Conservation (phyloP, 2,888 invertebrate genomes). For the Druceiella hillmani region DNA sequence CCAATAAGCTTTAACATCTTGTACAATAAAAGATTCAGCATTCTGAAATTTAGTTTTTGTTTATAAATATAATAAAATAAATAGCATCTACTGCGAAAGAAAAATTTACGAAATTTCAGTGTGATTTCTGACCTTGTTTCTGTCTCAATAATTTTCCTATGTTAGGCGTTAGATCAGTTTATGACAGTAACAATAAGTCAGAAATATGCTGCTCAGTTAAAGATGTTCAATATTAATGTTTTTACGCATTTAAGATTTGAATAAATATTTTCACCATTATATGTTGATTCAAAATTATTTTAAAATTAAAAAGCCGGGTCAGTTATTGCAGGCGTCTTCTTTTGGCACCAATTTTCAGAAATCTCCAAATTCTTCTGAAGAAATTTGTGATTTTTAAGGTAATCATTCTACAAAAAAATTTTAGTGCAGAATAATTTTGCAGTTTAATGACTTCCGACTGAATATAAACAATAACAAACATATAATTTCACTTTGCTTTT, state of each 20-base stretch:
- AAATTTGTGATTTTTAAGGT: slow-evolving; percentile 8
- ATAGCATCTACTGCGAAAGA: no score
- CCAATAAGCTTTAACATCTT: no score
- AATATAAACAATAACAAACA: slow-evolving; percentile 10
- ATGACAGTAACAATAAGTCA: slow-evolving; percentile 8
- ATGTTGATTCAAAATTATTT: slow-evolving; percentile 9
- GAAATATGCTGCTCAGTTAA: slow-evolving; percentile 6
- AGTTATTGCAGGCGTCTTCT: slow-evolving; percentile 9
- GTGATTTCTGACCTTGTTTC: slow-evolving; percentile 7
- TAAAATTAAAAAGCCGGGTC: slow-evolving; percentile 7
- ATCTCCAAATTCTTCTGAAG: slow-evolving; percentile 11
- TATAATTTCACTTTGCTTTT: slow-evolving; percentile 8
- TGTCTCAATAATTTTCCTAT: no score
- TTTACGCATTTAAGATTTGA: slow-evolving; percentile 5
- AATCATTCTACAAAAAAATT: no score
- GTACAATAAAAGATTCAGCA: no score
- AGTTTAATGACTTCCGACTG: slow-evolving; percentile 5
- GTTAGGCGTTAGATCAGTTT: neutral
- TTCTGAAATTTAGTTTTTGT: no score
- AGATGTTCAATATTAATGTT: slow-evolving; percentile 6
- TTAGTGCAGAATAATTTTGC: slow-evolving; percentile 6
- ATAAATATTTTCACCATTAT: slow-evolving; percentile 9
- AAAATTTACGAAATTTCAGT: no score
- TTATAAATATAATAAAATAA: no score
- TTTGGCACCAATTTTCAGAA: slow-evolving; percentile 13